Evolutionary conservation across 1,140 invertebrate genomes (phyloP), one percentile per base, ranked within the genome.

Genomic region (Cataglyphis hispanica): DNA sequence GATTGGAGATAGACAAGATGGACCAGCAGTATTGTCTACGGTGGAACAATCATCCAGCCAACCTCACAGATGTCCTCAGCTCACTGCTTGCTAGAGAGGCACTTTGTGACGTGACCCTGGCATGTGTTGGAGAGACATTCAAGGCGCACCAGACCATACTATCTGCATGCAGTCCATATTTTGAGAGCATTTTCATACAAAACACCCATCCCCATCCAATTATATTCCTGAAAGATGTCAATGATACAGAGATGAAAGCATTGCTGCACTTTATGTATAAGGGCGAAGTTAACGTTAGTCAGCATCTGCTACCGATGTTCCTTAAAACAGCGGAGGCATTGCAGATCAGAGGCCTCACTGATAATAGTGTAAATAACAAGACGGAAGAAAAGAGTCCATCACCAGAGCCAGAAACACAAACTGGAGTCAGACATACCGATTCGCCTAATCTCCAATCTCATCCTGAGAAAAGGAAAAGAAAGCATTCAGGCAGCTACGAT

Each of bases 21-120:
- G 98, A 98, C 96, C 98, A 98, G 96, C 98, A 98, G 96, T 99
- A 98, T 96, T 98, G 98, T 96, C 97, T 99, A 93, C 97, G 98
- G 95, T 99, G 98, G 98, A 98, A 98, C 96, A 98, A 98, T 96
- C 98, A 98, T 96, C 98, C 97, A 93, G 97, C 96, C 94, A 98
- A 98, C 95, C 96, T 98, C 94, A 98, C 98, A 91, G 97, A 98
- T 95, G 98, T 98, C 92, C 96, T 98, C 91, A 98, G 97, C 93
- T 98, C 97, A 91, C 96, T 98, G 93, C 96, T 98, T 91, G 97
- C 98, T 95, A 96, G 98, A 94, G 98, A 98, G 95, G 97, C 97
- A 90, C 96, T 99, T 89, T 98, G 98, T 93, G 98, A 98, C 96
- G 98, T 99, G 89, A 99, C 98, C 90, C 96, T 99, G 93, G 98